These are phyloP conservation scores for Lampris incognitus DNA, from an alignment of 2,113 vertebrate genomes.

Conservation along the genomic window DNA sequence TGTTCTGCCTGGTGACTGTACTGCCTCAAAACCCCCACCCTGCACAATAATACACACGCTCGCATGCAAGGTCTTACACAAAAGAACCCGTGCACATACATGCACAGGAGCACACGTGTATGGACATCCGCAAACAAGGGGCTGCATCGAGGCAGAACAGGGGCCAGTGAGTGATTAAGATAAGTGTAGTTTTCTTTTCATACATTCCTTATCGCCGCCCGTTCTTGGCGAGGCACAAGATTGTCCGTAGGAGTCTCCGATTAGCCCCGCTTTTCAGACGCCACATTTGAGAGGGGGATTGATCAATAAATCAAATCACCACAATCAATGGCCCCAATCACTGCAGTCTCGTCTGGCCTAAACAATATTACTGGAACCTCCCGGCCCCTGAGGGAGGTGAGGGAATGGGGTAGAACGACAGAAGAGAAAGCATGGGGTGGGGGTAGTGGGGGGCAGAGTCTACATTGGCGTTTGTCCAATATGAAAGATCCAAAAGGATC, in stretches of 20 bases:
- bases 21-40: slow-evolving; percentile 81
- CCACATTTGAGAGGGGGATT: slow-evolving; percentile 90
- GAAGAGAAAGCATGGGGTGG: slow-evolving; percentile 16
- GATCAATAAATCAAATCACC: slow-evolving; percentile 99
- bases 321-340: slow-evolving; percentile 96
- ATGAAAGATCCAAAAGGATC: slow-evolving; percentile 65
- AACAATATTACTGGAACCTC: slow-evolving; percentile 93
- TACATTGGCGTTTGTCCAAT: slow-evolving; percentile 81
- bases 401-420: neutral
- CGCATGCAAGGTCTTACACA: slow-evolving; percentile 62
- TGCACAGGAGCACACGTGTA: slow-evolving; percentile 34
- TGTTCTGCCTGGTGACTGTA: slow-evolving; percentile 97
- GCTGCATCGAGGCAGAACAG: slow-evolving; percentile 45
- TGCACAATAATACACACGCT: slow-evolving; percentile 45
- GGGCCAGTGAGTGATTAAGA: slow-evolving; percentile 88
- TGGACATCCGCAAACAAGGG: slow-evolving; percentile 30
- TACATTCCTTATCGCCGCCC: slow-evolving; percentile 90
- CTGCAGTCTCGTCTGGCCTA: slow-evolving; percentile 90
- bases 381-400: slow-evolving; percentile 50
- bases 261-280: slow-evolving; percentile 93
- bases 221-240: slow-evolving; percentile 89
- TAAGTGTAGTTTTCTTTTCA: slow-evolving; percentile 92
- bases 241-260: slow-evolving; percentile 91
- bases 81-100: slow-evolving; percentile 48
- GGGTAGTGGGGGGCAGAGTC: neutral